Evolutionary conservation across 2,888 invertebrate species (phyloP), one percentile per base, ranked within the genome.

Genomic region (Fissipunctia ypsillon): DNA sequence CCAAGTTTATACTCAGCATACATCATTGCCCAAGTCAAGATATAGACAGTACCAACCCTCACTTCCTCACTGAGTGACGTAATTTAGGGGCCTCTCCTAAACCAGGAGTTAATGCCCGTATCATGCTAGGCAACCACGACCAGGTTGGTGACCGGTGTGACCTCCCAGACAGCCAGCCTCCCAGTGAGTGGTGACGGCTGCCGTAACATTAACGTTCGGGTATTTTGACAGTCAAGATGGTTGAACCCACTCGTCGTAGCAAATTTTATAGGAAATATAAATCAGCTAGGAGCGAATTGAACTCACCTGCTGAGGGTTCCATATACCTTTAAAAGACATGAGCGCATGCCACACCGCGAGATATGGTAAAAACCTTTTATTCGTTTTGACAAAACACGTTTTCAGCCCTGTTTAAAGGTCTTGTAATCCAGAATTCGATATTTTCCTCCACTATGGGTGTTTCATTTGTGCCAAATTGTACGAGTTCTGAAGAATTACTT

Each of bases 111-210:
- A 81, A 66, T 63, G 65, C 65, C 52, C 69, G 82, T 52, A 82
- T n/a, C 65, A 69, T 45, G 52, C 38, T 57, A 76, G 19, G 38
- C 28, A 57, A 50, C 48, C 61, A 80, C 52, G 41, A 50, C 14
- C 66, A 69, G 79, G 78, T 79, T 77, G 83, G 78, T 82, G 79
- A 79, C 79, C 79, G 79, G n/a, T 50, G 56, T 80, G 80, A 76
- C 74, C 76, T 63, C 59, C 57, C 31, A 38, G 54, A 60, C 60
- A 65, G 16, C 31, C 63, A 82, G 69, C 61, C 31, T 54, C 63
- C 63, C 82, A 38, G 64, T 69, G 59, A 56, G 41, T 66, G 70
- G 69, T 67, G 83, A 59, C 66, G 78, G 66, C 66, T 69, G 45
- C 41, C n/a, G n/a, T 41, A 54, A 56, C 65, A 69, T 76, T 81